These are phyloP conservation scores for Vulpes vulpes DNA, from an alignment of 2,113 vertebrate species.

Conservation along the genomic window DNA sequence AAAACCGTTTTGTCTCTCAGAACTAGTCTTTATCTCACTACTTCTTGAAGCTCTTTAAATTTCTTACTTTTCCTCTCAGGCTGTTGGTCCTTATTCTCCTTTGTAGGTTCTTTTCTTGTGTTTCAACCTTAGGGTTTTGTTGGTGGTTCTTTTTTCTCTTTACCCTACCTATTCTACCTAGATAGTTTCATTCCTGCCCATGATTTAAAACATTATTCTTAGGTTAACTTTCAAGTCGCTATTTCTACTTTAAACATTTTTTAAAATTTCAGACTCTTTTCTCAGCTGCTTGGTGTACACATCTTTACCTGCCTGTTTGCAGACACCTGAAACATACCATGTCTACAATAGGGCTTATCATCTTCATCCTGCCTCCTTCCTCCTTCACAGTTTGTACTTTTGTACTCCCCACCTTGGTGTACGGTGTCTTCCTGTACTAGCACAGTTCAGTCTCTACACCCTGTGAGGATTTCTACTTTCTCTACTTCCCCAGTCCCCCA, in stretches of 20 bases:
- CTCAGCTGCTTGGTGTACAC: background rate
- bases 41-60: background rate
- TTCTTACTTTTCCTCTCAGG: background rate
- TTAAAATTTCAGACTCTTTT: background rate
- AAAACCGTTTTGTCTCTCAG: background rate
- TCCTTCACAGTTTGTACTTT: background rate
- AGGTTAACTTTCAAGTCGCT: background rate
- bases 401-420: background rate
- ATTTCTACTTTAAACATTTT: background rate
- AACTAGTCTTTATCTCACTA: background rate
- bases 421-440: background rate
- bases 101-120: background rate
- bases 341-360: background rate
- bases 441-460: background rate
- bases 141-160: constrained; percentile 26
- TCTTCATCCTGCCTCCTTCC: background rate
- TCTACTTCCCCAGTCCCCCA: background rate
- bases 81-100: background rate
- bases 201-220: constrained; percentile 10
- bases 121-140: background rate
- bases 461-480: background rate
- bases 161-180: background rate
- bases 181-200: background rate
- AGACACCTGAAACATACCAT: background rate
- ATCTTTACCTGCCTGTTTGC: background rate